These are phyloP conservation scores for Drosophila kurseongensis DNA, from an alignment of 1,140 invertebrate species.

Conservation along the genomic window DNA sequence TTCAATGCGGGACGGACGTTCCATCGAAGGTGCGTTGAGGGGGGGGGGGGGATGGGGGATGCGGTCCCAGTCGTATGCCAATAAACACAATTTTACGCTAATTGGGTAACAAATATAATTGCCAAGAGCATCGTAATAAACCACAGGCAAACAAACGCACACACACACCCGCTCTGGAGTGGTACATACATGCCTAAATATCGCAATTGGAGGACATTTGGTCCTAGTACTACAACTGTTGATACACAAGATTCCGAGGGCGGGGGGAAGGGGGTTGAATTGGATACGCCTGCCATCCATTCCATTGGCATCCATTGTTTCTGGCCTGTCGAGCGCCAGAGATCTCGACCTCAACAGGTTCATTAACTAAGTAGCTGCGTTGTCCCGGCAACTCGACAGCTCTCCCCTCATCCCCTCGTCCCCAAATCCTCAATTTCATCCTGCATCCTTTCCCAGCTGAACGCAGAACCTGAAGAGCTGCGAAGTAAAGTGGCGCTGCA, in stretches of 20 bases:
- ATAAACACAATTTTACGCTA: constrained; percentile 83
- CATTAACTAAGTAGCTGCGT: constrained; percentile 76
- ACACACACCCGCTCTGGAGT: constrained; percentile 29
- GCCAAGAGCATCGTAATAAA: constrained; percentile 82
- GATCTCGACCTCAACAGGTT: constrained; percentile 74
- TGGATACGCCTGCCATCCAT: constrained; percentile 28
- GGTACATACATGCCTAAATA: constrained; percentile 48
- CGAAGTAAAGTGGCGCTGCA: constrained; percentile 10
- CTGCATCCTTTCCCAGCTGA: constrained; percentile 32
- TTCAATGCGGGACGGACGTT: constrained; percentile 52
- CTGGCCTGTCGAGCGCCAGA: constrained; percentile 33
- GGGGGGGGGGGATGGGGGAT: background rate
- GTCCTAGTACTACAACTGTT: constrained; percentile 42
- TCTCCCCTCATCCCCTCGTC: background rate
- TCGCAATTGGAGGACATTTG: constrained; percentile 50
- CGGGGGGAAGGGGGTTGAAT: background rate
- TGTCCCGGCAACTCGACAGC: constrained; percentile 58
- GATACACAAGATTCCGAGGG: constrained; percentile 10
- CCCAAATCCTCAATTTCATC: constrained; percentile 14
- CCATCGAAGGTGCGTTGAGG: constrained; percentile 23
- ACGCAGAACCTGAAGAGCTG: constrained; percentile 11
- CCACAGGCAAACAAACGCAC: constrained; percentile 67
- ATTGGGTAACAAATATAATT: constrained; percentile 84
- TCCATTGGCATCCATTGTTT: constrained; percentile 36
- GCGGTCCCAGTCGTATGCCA: constrained; percentile 59